These are phyloP conservation scores for Macropis europaea DNA, from an alignment of 2,888 invertebrate genomes.

Conservation along the genomic window DNA sequence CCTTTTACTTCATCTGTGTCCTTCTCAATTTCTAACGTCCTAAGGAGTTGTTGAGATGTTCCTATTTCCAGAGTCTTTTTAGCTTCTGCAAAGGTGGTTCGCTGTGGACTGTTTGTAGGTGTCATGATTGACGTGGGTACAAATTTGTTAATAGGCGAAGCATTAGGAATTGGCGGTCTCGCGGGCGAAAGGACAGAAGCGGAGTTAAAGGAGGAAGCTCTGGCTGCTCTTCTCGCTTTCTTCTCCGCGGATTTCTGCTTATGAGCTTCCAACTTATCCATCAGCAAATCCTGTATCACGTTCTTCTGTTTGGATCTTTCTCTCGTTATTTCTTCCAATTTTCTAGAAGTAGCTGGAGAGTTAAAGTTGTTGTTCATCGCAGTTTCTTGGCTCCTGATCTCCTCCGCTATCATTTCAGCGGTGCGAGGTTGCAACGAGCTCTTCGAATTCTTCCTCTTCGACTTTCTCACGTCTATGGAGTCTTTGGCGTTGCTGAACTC, in stretches of 20 bases:
- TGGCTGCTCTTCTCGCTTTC: slow-evolving; percentile 83
- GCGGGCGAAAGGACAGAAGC: slow-evolving; percentile 50
- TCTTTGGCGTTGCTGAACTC: slow-evolving; percentile 87
- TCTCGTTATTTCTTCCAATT: slow-evolving; percentile 88
- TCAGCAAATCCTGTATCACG: slow-evolving; percentile 90
- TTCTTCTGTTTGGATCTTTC: slow-evolving; percentile 92
- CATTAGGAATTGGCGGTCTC: slow-evolving; percentile 26
- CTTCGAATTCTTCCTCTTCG: slow-evolving; percentile 81
- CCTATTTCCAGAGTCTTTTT: slow-evolving; percentile 59
- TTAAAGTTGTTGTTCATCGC: slow-evolving; percentile 79
- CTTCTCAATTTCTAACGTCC: slow-evolving; percentile 64
- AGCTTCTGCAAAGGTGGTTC: slow-evolving; percentile 69
- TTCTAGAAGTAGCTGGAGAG: slow-evolving; percentile 83
- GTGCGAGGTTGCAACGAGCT: slow-evolving; percentile 79
- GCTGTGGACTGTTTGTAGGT: slow-evolving; percentile 64
- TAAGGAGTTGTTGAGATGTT: not conserved
- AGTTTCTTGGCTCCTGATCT: slow-evolving; percentile 75
- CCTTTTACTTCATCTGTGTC: not conserved
- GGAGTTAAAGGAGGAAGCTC: slow-evolving; percentile 80
- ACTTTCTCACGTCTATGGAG: slow-evolving; percentile 85
- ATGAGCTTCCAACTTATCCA: slow-evolving; percentile 88
- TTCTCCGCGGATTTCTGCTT: slow-evolving; percentile 84
- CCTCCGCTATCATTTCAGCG: slow-evolving; percentile 81
- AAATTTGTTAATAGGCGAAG: slow-evolving; percentile 47
- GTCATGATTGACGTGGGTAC: slow-evolving; percentile 68